Evolutionary conservation across 2,888 invertebrate genomes (phyloP).

Genomic region (Meloe dianella): DNA sequence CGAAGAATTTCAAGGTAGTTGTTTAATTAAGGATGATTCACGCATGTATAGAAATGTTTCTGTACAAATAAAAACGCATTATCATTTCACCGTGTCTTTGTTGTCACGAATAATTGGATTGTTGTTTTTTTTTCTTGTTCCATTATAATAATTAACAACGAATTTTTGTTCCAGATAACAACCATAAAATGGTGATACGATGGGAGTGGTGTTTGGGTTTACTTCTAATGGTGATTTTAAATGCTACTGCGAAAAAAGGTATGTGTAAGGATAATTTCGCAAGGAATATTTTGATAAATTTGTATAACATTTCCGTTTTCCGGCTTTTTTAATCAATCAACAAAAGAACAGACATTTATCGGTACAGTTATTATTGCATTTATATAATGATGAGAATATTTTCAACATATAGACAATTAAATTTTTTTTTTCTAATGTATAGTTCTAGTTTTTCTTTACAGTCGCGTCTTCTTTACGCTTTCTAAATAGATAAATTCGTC

Average conservation of each 20-base stretch:
- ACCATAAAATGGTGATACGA: constrained; percentile 45
- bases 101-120: background rate
- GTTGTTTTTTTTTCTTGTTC: background rate
- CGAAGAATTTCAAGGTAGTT: background rate
- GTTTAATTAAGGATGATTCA: background rate
- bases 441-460: background rate
- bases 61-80: background rate
- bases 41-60: background rate
- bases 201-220: constrained; percentile 47
- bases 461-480: constrained; percentile 29
- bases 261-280: constrained; percentile 30
- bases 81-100: background rate
- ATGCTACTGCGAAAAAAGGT: constrained; percentile 44
- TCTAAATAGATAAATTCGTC: constrained; percentile 26
- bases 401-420: background rate
- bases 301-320: constrained; percentile 23
- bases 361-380: constrained; percentile 1
- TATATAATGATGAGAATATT: background rate
- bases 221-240: constrained; percentile 38
- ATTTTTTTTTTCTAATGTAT: background rate
- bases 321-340: constrained; percentile 18
- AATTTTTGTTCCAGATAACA: background rate
- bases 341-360: constrained; percentile 17
- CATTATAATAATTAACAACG: background rate
- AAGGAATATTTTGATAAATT: too few relatives aligned